Evolutionary conservation across 1,140 invertebrate genomes (phyloP), one percentile per base, ranked within the genome.

Genomic region (Atopsyche davidsoni): DNA sequence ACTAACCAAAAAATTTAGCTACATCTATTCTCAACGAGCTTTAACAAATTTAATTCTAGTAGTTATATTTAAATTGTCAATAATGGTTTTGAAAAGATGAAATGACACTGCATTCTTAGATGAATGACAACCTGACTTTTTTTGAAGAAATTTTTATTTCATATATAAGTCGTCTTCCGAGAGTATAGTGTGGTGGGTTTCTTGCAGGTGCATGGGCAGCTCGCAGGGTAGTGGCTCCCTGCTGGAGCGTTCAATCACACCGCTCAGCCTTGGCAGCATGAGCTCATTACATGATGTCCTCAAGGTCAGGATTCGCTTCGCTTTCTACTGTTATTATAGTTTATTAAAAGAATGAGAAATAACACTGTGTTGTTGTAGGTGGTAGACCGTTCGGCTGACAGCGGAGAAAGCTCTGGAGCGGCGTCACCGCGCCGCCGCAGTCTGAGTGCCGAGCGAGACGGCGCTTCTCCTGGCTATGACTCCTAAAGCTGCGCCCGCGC

Each of bases 221-320:
- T 72, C 70, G n/a, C 63, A 64, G 6, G 70, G 70, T 43, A 71
- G 70, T 53, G 70, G 72, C 0, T 72, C 69, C 0, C 57, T 78
- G 23, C 68, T 79, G 61, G 74, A 79, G 64, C 68, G 77, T 51
- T 79, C 78, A 32, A 77, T 79, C 44, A 79, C 79, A 2, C 82
- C 82, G 14, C 71, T 81, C 40, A 82, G 80, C 53, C 72, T 83
- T 25, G 82, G 82, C 60, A 85, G 82, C 62, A 84, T 85, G 72
- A 80, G 81, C 61, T 85, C 82, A 6, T 67, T 86, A 51, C 83
- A 86, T 61, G 83, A 87, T 57, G 81, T 83, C 62, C 79, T 82
- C 25, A 79, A 63, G 68, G 50, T 52, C 7, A 4, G 11, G n/a
- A n/a, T n/a, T n/a, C n/a, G n/a, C n/a, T 7, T 7, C n/a, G n/a